phyloP scores from a whole-genome alignment of 92 coral and sea anemone species.

The Plumapathes pennacea region DNA sequence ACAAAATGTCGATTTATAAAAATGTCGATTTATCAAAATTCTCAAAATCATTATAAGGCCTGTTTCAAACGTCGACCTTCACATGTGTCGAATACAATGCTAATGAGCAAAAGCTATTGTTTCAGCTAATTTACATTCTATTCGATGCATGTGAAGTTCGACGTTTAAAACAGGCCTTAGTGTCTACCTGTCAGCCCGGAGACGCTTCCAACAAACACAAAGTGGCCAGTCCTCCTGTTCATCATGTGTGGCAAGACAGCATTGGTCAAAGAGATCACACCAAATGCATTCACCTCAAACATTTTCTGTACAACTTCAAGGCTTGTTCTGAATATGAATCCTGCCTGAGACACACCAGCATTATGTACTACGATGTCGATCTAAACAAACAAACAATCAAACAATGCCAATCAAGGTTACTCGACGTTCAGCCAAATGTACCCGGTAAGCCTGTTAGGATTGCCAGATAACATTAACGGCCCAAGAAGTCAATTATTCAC shows the following conservation, averaged over 20 bases:
- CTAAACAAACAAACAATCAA: slow-evolving; percentile 7
- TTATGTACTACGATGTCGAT: slow-evolving; percentile 57
- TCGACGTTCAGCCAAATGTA: neutral
- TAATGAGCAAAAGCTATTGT: too few species aligned
- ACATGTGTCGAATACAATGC: too few species aligned
- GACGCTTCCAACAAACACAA: slow-evolving; percentile 86
- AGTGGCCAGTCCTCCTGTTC: slow-evolving; percentile 77
- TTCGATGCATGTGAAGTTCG: too few species aligned
- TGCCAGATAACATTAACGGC: neutral
- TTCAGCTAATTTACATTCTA: too few species aligned
- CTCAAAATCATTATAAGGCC: too few species aligned
- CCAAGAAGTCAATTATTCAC: too few species aligned
- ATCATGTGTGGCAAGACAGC: slow-evolving; percentile 87
- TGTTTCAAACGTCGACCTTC: too few species aligned
- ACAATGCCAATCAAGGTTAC: neutral
- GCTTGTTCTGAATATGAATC: neutral
- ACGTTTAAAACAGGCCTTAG: too few species aligned
- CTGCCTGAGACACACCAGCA: slow-evolving; percentile 40
- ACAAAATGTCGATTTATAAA: too few species aligned
- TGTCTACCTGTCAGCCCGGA: too few species aligned
- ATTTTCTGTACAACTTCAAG: slow-evolving; percentile 27
- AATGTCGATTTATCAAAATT: too few species aligned
- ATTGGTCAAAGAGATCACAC: slow-evolving; percentile 52
- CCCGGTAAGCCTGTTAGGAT: neutral
- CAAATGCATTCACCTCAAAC: slow-evolving; percentile 41